phyloP scores from a whole-genome alignment of 2,888 invertebrate genomes.

The Oxycera nigricornis region DNA sequence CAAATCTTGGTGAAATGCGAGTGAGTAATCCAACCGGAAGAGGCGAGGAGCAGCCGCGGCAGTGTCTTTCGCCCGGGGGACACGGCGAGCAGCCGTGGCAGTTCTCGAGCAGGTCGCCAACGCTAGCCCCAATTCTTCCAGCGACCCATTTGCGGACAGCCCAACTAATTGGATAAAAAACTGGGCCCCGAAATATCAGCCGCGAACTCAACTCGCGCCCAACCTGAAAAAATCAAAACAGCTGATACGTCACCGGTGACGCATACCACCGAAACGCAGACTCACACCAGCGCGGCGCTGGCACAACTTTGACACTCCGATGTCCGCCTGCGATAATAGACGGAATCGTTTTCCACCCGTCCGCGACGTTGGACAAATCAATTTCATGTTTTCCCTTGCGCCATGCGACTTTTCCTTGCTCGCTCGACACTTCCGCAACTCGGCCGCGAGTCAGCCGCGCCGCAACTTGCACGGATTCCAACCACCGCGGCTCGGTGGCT shows the following conservation, averaged over 20 bases:
- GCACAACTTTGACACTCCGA: constrained; percentile 31
- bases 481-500: background rate
- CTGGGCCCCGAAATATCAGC: background rate
- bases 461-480: constrained; percentile 14
- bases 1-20: background rate
- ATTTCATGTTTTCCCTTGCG: constrained; percentile 30
- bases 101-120: background rate
- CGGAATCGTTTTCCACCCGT: constrained; percentile 32
- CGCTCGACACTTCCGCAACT: background rate
- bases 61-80: background rate
- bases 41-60: background rate
- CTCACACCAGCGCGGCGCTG: constrained; percentile 21
- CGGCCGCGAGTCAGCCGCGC: background rate
- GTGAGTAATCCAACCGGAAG: background rate
- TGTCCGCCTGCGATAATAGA: constrained; percentile 6
- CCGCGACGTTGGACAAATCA: constrained; percentile 21
- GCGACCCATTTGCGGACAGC: background rate
- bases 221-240: constrained; percentile 45
- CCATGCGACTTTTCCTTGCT: background rate
- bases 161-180: constrained; percentile 16
- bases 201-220: constrained; percentile 17
- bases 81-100: background rate
- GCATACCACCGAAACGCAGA: constrained; percentile 46
- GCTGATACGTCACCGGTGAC: constrained; percentile 53
- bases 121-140: background rate